Evolutionary conservation across 2,797 vertebrate species (phyloP).

Genomic region (Thalassophryne amazonica): DNA sequence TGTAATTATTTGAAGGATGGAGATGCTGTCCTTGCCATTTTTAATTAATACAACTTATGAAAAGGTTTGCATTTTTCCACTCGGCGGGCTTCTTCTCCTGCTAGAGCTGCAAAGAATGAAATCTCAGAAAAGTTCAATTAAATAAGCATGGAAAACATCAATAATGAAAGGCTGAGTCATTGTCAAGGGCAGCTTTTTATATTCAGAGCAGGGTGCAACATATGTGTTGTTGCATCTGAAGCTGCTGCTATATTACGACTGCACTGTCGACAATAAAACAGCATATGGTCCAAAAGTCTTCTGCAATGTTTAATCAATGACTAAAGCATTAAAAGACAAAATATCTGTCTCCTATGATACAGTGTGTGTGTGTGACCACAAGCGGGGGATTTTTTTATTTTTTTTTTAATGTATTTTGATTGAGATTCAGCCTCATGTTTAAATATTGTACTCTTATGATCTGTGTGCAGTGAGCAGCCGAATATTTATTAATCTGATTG

Average conservation of each 20-base stretch:
- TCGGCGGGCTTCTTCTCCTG: not conserved
- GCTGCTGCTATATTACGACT: constrained; percentile 35
- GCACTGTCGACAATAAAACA: constrained; percentile 21
- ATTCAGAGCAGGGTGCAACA: constrained; percentile 31
- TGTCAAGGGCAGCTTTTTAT: constrained; percentile 59
- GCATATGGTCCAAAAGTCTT: constrained; percentile 54
- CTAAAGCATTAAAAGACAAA: constrained; percentile 32
- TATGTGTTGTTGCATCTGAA: constrained; percentile 49
- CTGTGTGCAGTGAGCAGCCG: constrained; percentile 9
- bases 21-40: no score
- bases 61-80: not conserved
- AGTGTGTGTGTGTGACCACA: constrained; percentile 40
- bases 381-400: constrained; percentile 9
- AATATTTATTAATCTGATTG: constrained; percentile 25
- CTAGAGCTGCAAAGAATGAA: constrained; percentile 3
- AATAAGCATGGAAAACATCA: constrained; percentile 40
- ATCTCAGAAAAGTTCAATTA: constrained; percentile 31
- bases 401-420: constrained; percentile 12
- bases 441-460: not conserved
- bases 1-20: no score
- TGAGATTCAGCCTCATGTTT: not conserved
- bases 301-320: constrained; percentile 37
- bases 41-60: no score
- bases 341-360: constrained; percentile 33
- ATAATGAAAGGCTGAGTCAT: constrained; percentile 53